Base-by-base conservation (phyloP, 2,888 invertebrate genomes). In the Hypena proboscidalis region DNA sequence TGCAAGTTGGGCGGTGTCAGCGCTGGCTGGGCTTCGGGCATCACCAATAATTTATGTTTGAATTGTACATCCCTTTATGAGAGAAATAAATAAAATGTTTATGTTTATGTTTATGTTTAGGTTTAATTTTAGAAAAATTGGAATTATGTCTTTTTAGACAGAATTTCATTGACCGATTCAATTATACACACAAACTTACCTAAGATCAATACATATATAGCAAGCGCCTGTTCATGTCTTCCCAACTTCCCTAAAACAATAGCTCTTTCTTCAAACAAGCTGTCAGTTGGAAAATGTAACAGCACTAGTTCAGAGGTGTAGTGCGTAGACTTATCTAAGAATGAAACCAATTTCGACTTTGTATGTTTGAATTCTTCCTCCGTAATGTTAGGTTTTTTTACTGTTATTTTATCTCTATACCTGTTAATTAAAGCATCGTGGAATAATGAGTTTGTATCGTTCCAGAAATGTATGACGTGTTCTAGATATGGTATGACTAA, bases 401-500 rank as follows among this genome's bases (percentile, higher is more conserved):
- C 87, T 21, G 83, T 91, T 3, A 93, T 92, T 65, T 95, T 95
- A 62, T 97, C 97, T 53, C 96, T 93, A 70, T 99, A 98, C 78
- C 97, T 96, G 72, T 96, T 96, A 2, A 98, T 94, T 33, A 99
- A 88, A 1, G 96, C 95, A 76, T 99, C 98, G 81, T 99, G 99
- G 69, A 98, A 97, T 31, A 95, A 77, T 0, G 96, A 92, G 73
- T 95, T 96, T 0, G 92, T 92, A 60, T 99, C 99, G 50, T 94
- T 93, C 98, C 99, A 99, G 1, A 93, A 93, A 52, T 95, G 93
- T 15, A 99, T 96, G 0, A 99, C 94, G 77, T 99, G 98, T 77
- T 99, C 99, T 73, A 99, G 86, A 79, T 99, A 99, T 0, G 97
- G 96, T 68, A 98, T 96, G 0, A 98, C 97, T 14, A 97, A 90